phyloP scores from a whole-genome alignment of 2,113 vertebrate genomes.

The Chaetops frenatus region DNA sequence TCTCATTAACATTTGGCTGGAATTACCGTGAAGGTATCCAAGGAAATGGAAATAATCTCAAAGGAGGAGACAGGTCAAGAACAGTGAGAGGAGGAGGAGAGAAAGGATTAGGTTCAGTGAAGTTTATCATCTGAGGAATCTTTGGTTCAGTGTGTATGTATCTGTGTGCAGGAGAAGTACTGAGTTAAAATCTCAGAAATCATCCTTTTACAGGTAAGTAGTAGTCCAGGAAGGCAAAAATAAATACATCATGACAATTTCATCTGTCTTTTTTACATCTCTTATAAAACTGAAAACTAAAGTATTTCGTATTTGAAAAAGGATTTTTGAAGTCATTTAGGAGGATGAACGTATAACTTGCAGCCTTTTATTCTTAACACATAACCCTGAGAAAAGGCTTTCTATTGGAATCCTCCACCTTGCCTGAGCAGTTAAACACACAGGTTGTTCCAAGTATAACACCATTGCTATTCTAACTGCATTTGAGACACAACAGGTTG shows the following conservation, averaged over 20 bases:
- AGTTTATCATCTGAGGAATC: not conserved
- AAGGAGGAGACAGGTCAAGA: not conserved
- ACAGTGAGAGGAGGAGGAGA: not conserved
- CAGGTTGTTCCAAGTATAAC: not conserved
- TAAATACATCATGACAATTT: not conserved
- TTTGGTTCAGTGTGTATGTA: not conserved
- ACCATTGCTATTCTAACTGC: not conserved
- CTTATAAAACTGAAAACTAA: not conserved
- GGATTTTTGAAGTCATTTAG: not conserved
- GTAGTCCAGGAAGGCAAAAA: not conserved
- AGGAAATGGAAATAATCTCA: slow-evolving; percentile 27
- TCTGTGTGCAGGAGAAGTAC: not conserved
- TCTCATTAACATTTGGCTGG: not conserved
- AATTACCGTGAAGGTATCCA: slow-evolving; percentile 8
- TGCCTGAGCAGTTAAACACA: not conserved
- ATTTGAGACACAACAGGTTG: not conserved
- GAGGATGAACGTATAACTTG: not conserved
- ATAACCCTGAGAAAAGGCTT: not conserved
- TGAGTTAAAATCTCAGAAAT: not conserved
- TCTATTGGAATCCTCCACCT: not conserved
- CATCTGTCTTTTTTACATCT: not conserved
- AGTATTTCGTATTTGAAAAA: not conserved
- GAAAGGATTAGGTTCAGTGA: not conserved
- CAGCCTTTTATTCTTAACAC: not conserved
- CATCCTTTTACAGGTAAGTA: not conserved